Evolutionary conservation across 2,797 vertebrate species (phyloP).

Genomic region (Trichosurus vulpecula): DNA sequence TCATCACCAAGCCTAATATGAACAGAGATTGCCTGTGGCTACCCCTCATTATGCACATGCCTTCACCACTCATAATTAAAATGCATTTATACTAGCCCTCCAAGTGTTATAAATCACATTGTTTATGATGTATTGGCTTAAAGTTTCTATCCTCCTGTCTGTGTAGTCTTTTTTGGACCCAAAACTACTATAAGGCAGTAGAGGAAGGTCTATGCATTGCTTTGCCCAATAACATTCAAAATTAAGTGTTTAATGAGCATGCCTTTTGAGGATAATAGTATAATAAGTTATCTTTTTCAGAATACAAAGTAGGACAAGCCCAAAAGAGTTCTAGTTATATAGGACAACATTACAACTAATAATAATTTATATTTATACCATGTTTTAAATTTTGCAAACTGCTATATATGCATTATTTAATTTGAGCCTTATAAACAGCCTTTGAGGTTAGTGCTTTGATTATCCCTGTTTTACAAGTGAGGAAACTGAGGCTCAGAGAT

Average conservation of each 20-base stretch:
- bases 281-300: conserved; percentile 7
- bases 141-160: neutral
- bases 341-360: neutral
- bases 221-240: conserved; percentile 17
- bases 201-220: neutral
- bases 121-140: neutral
- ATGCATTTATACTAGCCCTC: neutral
- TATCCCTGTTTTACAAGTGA: neutral
- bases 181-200: neutral
- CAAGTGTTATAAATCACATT: neutral
- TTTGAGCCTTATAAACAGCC: neutral
- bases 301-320: conserved; percentile 17
- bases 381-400: neutral
- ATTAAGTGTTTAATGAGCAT: conserved; percentile 22
- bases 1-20: neutral
- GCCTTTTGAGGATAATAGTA: neutral
- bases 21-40: neutral
- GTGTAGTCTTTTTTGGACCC: neutral
- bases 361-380: neutral
- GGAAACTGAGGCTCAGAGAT: neutral
- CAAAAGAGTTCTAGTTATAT: conserved; percentile 18
- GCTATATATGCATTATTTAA: neutral
- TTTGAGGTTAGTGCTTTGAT: neutral
- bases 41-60: neutral
- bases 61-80: neutral